These are phyloP conservation scores for Eulithis testata DNA, from an alignment of 2,888 invertebrate genomes.

Conservation along the genomic window DNA sequence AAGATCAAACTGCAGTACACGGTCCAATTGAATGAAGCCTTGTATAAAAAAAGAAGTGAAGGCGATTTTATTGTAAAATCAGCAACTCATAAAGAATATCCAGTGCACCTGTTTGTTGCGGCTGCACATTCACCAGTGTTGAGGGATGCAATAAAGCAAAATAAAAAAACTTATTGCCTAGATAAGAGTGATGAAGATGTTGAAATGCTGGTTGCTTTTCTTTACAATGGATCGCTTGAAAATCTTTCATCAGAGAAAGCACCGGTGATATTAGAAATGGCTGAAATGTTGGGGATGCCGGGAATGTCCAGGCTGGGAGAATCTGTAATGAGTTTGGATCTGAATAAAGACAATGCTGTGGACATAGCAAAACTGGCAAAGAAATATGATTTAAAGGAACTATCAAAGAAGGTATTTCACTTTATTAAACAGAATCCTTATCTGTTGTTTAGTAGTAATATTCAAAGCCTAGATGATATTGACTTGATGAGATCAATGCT, in stretches of 20 bases:
- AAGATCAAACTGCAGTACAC: constrained; percentile 64
- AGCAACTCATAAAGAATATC: constrained; percentile 53
- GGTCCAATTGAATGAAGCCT: constrained; percentile 17
- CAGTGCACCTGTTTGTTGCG: constrained; percentile 65
- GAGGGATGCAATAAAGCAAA: constrained; percentile 54
- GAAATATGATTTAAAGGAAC: constrained; percentile 57
- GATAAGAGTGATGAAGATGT: constrained; percentile 63
- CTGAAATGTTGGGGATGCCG: constrained; percentile 49
- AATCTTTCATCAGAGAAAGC: constrained; percentile 43
- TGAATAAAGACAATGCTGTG: constrained; percentile 64
- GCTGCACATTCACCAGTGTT: constrained; percentile 66
- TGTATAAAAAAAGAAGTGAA: constrained; percentile 52
- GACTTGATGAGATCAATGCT: constrained; percentile 56
- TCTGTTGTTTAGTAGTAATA: constrained; percentile 62
- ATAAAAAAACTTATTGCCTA: constrained; percentile 48
- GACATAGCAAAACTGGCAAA: constrained; percentile 65
- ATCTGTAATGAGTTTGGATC: constrained; percentile 55
- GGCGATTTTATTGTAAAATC: constrained; percentile 65
- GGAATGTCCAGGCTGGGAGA: constrained; percentile 58
- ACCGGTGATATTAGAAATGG: constrained; percentile 14
- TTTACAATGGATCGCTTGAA: constrained; percentile 67
- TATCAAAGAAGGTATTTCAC: constrained; percentile 57
- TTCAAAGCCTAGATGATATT: constrained; percentile 66
- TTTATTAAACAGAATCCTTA: constrained; percentile 65
- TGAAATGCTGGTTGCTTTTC: constrained; percentile 64